These are phyloP conservation scores for Perithous albicinctus DNA, from an alignment of 2,888 invertebrate species.

Conservation along the genomic window DNA sequence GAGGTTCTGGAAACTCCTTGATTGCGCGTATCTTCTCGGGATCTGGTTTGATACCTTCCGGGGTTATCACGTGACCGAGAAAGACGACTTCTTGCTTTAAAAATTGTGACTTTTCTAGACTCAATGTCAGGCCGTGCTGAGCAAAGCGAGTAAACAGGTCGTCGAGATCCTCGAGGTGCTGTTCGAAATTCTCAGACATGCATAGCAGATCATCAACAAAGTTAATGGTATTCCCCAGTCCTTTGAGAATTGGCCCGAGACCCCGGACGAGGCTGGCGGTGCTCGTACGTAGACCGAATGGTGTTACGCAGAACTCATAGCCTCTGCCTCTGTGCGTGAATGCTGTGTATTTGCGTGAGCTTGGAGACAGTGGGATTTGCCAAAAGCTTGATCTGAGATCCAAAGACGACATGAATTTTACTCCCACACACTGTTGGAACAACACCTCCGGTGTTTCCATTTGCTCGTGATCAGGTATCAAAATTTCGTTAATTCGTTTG, in stretches of 20 bases:
- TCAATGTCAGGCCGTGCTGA: background rate
- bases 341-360: background rate
- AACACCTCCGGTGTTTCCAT: too few relatives aligned
- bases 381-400: background rate
- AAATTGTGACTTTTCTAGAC: conserved; percentile 65
- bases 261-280: background rate
- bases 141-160: background rate
- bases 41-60: too few relatives aligned
- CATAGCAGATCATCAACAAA: too few relatives aligned
- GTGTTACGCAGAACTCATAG: background rate
- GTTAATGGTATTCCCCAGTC: too few relatives aligned
- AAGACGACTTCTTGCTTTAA: conserved; percentile 34
- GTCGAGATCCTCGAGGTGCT: background rate
- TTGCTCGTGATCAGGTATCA: too few relatives aligned
- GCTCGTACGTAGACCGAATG: too few relatives aligned
- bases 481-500: too few relatives aligned
- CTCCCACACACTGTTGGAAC: background rate
- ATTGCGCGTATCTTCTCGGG: conserved; percentile 65
- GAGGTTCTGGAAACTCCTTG: conserved; percentile 63
- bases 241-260: background rate
- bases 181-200: background rate
- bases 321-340: background rate
- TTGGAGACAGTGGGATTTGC: background rate
- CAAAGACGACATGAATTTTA: background rate
- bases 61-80: conserved; percentile 68